Conservation (phyloP, 1,140 invertebrate species). For the Subanguina moxae region DNA sequence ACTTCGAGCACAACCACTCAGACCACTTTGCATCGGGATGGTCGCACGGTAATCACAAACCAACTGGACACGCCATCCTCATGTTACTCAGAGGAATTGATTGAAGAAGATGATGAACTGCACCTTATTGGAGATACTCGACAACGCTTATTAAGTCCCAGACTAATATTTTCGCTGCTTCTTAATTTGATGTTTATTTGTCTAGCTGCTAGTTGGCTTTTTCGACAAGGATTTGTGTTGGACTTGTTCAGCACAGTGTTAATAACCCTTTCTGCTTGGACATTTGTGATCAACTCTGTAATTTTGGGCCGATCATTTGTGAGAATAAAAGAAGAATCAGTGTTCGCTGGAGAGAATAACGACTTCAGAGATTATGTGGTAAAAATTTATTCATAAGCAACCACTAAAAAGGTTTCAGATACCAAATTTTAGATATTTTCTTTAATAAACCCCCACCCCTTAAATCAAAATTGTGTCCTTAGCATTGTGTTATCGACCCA, state of each 20-base stretch:
- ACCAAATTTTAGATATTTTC: too few relatives aligned
- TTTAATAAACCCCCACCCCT: too few relatives aligned
- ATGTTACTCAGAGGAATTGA: background rate
- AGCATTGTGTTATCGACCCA: too few relatives aligned
- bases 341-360: background rate
- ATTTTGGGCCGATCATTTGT: background rate
- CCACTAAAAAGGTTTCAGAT: too few relatives aligned
- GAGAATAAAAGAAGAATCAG: background rate
- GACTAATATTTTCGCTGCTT: background rate
- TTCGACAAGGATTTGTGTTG: conserved; percentile 2
- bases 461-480: too few relatives aligned
- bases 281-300: background rate
- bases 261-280: conserved; percentile 7
- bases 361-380: conserved; percentile 13
- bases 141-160: conserved; percentile 1
- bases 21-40: too few relatives aligned
- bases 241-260: conserved; percentile 5
- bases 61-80: background rate
- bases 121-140: background rate
- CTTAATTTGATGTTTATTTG: conserved; percentile 1
- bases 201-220: background rate
- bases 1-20: background rate
- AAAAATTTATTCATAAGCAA: background rate
- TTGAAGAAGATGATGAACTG: conserved; percentile 2
- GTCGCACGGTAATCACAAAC: too few relatives aligned